Evolutionary conservation across 2,797 vertebrate species (phyloP).

Genomic region (Falco peregrinus): DNA sequence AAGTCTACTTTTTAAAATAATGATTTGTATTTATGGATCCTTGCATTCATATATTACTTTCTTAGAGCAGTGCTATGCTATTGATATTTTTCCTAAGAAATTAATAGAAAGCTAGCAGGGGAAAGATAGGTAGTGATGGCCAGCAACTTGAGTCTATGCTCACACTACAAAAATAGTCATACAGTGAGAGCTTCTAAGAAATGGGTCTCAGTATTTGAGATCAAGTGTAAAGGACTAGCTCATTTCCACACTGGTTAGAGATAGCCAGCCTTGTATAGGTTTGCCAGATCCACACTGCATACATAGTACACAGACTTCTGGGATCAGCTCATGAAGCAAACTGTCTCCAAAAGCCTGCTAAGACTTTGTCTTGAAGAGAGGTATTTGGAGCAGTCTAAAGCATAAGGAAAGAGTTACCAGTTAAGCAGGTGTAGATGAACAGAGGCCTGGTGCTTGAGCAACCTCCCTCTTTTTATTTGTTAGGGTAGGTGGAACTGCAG

Average conservation of each 20-base stretch:
- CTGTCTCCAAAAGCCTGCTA: not conserved
- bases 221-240: not conserved
- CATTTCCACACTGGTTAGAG: not conserved
- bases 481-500: not conserved
- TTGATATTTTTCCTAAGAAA: not conserved
- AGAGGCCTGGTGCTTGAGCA: not conserved
- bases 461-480: not conserved
- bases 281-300: not conserved
- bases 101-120: not conserved
- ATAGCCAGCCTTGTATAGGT: not conserved
- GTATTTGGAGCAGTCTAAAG: not conserved
- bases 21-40: conserved; percentile 41
- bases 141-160: not conserved
- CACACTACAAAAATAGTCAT: not conserved
- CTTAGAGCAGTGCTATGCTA: not conserved
- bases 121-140: not conserved
- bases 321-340: not conserved
- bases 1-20: conserved; percentile 47
- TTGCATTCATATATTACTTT: not conserved
- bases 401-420: not conserved
- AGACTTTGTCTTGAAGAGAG: not conserved
- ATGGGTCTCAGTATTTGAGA: not conserved
- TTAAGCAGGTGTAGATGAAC: not conserved
- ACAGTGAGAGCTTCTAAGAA: not conserved
- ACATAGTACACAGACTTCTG: not conserved